phyloP scores from a whole-genome alignment of 1,140 invertebrate species.

The Homalodisca vitripennis region DNA sequence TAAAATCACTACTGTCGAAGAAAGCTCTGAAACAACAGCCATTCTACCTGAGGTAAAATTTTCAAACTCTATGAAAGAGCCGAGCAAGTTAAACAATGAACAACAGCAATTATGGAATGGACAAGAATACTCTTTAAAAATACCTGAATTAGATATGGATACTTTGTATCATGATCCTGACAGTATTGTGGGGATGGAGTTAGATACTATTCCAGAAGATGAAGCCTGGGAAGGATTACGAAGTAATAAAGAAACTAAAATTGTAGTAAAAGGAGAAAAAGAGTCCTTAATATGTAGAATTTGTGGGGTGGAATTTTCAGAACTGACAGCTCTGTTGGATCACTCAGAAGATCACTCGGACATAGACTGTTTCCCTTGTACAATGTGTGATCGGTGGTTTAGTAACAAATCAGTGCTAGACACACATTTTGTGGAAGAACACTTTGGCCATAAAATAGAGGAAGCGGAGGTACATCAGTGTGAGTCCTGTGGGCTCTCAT shows the following conservation, averaged over 20 bases:
- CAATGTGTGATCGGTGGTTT: conserved; percentile 32
- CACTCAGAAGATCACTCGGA: conserved; percentile 35
- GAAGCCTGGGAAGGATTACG: conserved; percentile 21
- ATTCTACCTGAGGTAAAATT: too few relatives aligned
- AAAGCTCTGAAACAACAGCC: too few relatives aligned
- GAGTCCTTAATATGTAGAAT: conserved; percentile 27
- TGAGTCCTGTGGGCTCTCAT: conserved; percentile 32
- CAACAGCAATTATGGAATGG: conserved; percentile 22
- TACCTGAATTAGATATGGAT: conserved; percentile 31
- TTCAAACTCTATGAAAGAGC: neutral
- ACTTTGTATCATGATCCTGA: conserved; percentile 29
- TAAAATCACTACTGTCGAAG: too few relatives aligned
- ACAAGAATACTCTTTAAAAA: conserved; percentile 18
- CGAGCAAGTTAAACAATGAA: conserved; percentile 2
- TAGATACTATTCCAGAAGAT: conserved; percentile 32
- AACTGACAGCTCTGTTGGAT: conserved; percentile 24
- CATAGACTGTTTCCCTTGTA: conserved; percentile 31
- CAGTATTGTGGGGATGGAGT: conserved; percentile 29
- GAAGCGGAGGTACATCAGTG: conserved; percentile 21
- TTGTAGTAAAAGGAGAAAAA: conserved; percentile 10
- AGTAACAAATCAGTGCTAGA: conserved; percentile 29
- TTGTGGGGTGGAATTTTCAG: conserved; percentile 33
- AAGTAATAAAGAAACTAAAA: neutral
- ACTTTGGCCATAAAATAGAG: neutral
- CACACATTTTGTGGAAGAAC: conserved; percentile 33